A percentile compares a stretch with the other conserved stretches of the same genome.
phyloP scores from a whole-genome alignment of 2,113 vertebrate species.

The Lamprologus ornatipinnis region DNA sequence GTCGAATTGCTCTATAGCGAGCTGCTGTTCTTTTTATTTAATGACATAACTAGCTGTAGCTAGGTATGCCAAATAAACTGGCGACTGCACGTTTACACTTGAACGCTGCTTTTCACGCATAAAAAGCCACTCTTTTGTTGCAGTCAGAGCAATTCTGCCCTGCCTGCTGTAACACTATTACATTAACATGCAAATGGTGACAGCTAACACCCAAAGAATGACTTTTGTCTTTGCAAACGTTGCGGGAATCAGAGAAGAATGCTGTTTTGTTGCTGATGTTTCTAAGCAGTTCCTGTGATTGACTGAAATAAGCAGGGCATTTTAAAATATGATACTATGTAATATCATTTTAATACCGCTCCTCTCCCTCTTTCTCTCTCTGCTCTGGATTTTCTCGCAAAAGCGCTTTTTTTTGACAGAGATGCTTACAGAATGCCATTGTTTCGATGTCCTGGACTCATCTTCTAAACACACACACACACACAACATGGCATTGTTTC shows the following conservation, averaged over 20 bases:
- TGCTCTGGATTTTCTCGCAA: constrained; percentile 39
- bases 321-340: constrained; percentile 33
- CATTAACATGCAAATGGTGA: background rate
- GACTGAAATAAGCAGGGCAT: constrained; percentile 12
- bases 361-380: background rate
- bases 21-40: background rate
- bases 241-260: background rate
- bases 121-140: background rate
- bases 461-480: constrained; percentile 1
- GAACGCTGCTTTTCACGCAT: background rate
- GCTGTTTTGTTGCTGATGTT: constrained; percentile 10
- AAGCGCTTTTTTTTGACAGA: constrained; percentile 60
- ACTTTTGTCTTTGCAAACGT: background rate
- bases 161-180: background rate
- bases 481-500: constrained; percentile 72
- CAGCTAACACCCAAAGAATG: background rate
- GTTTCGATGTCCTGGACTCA: constrained; percentile 41
- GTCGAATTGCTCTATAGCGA: background rate
- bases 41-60: background rate
- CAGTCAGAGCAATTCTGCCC: background rate
- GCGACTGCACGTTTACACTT: background rate
- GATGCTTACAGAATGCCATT: constrained; percentile 64
- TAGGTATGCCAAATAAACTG: background rate
- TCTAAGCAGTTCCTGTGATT: constrained; percentile 12
- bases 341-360: constrained; percentile 21